Evolutionary conservation across 2,888 invertebrate species (phyloP).

Genomic region (Dusona sp.): DNA sequence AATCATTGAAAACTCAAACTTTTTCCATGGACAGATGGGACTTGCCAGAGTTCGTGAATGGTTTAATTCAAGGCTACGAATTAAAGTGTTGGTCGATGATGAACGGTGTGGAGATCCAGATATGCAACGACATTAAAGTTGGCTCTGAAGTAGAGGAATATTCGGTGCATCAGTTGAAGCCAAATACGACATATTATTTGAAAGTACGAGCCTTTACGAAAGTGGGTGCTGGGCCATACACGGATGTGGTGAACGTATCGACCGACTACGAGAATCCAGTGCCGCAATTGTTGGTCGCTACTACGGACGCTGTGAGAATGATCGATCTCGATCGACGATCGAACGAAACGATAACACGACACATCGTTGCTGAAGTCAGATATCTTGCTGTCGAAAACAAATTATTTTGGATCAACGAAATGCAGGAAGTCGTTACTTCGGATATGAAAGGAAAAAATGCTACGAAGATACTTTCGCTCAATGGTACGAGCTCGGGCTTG

Average conservation of each 20-base stretch:
- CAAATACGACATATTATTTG: constrained; percentile 88
- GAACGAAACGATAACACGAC: constrained; percentile 88
- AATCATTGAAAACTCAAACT: no score
- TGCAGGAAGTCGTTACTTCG: constrained; percentile 89
- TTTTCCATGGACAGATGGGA: constrained; percentile 90
- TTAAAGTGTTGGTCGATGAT: constrained; percentile 89
- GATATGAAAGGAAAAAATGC: constrained; percentile 86
- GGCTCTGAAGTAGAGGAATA: constrained; percentile 87
- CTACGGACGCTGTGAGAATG: constrained; percentile 90
- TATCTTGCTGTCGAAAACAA: constrained; percentile 90
- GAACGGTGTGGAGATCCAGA: constrained; percentile 84
- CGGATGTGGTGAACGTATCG: constrained; percentile 88
- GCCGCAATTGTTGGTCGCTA: constrained; percentile 91
- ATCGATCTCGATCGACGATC: constrained; percentile 91
- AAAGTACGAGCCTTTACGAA: constrained; percentile 93
- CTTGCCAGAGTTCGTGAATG: constrained; percentile 90
- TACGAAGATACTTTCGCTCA: constrained; percentile 86
- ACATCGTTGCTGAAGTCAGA: constrained; percentile 89
- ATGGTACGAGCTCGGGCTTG: constrained; percentile 88
- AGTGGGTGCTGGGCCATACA: constrained; percentile 91
- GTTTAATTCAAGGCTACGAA: constrained; percentile 90
- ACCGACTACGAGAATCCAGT: constrained; percentile 91
- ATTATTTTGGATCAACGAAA: constrained; percentile 93
- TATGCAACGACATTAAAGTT: constrained; percentile 86
- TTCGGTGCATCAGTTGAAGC: constrained; percentile 86